These are phyloP conservation scores for Mimumesa dahlbomi DNA, from an alignment of 2,888 invertebrate genomes.

Conservation along the genomic window DNA sequence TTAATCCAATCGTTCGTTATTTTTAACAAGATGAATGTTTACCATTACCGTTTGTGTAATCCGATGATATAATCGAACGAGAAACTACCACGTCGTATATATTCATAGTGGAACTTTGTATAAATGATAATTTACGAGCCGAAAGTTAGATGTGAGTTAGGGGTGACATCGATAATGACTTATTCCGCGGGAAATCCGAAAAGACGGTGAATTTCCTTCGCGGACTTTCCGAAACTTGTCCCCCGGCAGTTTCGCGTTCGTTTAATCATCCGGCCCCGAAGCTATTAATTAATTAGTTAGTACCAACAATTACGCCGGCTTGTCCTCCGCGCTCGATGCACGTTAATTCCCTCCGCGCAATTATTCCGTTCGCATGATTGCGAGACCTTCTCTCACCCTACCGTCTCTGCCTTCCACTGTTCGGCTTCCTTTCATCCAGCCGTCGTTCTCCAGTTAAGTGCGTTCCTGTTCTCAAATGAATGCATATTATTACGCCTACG, in stretches of 20 bases:
- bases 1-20: no score
- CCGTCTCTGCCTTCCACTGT: conserved; percentile 13
- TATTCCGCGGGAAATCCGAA: not conserved
- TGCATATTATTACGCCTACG: conserved; percentile 56
- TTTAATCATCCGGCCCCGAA: conserved; percentile 43
- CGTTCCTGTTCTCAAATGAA: conserved; percentile 35
- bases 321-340: conserved; percentile 63
- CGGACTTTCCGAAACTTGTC: no score
- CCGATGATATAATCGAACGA: no score
- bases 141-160: no score
- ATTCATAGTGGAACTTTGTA: no score
- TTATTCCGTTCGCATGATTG: conserved; percentile 68
- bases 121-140: no score
- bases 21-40: no score
- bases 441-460: conserved; percentile 31
- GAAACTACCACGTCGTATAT: no score
- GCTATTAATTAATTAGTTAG: conserved; percentile 72
- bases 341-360: conserved; percentile 67
- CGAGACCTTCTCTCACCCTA: conserved; percentile 31
- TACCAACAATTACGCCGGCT: conserved; percentile 66
- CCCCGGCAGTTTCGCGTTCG: conserved; percentile 10
- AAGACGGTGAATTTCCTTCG: conserved; percentile 8
- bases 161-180: no score
- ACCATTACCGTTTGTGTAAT: no score
- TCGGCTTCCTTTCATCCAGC: conserved; percentile 40